Evolutionary conservation across 2,888 invertebrate genomes (phyloP).

Genomic region (Zaprionus lineosus): DNA sequence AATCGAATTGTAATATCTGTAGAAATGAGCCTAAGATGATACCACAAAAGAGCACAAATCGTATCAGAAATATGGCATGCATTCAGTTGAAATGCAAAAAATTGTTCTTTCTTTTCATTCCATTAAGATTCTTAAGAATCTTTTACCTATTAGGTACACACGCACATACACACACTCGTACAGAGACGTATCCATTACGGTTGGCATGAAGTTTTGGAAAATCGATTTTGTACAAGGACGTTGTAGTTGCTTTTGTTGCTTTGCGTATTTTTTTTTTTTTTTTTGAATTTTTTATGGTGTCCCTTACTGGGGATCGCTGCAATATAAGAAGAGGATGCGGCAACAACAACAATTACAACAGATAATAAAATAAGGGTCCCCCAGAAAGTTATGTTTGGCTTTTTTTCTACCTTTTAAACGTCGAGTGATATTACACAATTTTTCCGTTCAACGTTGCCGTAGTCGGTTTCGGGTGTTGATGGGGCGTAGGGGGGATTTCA

Average conservation of each 20-base stretch:
- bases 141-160: conserved; percentile 32
- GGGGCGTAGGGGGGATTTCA: conserved; percentile 47
- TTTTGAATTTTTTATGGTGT: conserved; percentile 14
- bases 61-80: conserved; percentile 14
- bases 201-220: conserved; percentile 79
- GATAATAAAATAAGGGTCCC: conserved; percentile 23
- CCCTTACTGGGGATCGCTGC: conserved; percentile 40
- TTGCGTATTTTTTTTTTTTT: conserved; percentile 12
- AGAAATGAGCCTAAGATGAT: conserved; percentile 1
- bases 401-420: conserved; percentile 74
- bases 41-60: conserved; percentile 4
- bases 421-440: conserved; percentile 69
- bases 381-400: conserved; percentile 31
- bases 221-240: conserved; percentile 82
- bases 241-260: conserved; percentile 46
- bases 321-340: conserved; percentile 23
- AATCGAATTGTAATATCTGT: conserved; percentile 42
- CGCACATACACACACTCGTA: too few species aligned
- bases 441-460: conserved; percentile 57
- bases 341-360: conserved; percentile 13
- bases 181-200: conserved; percentile 63
- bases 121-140: conserved; percentile 10
- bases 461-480: conserved; percentile 42
- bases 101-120: conserved; percentile 21
- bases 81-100: conserved; percentile 7